A percentile compares a stretch with the other conserved stretches of the same genome.
phyloP scores from a whole-genome alignment of 2,797 vertebrate genomes.

The Argyrosomus regius region DNA sequence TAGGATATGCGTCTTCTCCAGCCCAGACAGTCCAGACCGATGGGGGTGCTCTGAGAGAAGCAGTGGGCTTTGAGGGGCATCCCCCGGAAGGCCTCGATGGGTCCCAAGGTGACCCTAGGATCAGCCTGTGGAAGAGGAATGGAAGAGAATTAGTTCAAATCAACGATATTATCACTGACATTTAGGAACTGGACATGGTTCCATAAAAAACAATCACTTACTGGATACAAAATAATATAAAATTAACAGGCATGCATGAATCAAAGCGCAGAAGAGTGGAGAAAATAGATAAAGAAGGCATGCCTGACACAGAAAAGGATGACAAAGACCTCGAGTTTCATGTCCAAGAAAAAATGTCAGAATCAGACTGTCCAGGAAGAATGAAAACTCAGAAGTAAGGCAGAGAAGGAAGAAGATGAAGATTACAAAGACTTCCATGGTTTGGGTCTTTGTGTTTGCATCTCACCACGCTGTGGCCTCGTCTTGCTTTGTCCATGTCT shows the following conservation, averaged over 20 bases:
- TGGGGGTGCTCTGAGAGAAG: conserved; percentile 91
- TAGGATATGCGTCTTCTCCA: conserved; percentile 79
- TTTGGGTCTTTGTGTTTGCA: conserved; percentile 28
- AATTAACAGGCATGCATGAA: background rate
- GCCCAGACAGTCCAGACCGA: conserved; percentile 87
- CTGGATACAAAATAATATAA: background rate
- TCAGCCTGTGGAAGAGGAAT: conserved; percentile 74
- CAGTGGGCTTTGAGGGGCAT: conserved; percentile 83
- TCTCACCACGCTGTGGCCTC: background rate
- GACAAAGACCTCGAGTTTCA: background rate
- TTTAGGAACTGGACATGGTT: conserved; percentile 1
- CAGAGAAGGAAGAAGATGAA: conserved; percentile 30
- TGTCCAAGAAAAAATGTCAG: conserved; percentile 16
- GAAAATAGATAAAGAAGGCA: background rate
- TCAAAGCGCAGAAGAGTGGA: conserved; percentile 4
- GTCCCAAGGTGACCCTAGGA: conserved; percentile 62
- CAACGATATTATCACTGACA: background rate
- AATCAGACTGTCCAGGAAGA: conserved; percentile 11
- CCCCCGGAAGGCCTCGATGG: conserved; percentile 74
- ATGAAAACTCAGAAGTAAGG: conserved; percentile 13
- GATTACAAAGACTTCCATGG: conserved; percentile 14
- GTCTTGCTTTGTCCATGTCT: conserved; percentile 88
- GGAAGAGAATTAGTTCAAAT: background rate
- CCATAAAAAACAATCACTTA: background rate
- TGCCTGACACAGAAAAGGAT: conserved; percentile 14